Evolutionary conservation across 2,888 invertebrate species (phyloP).

Genomic region (Deilephila elpenor): DNA sequence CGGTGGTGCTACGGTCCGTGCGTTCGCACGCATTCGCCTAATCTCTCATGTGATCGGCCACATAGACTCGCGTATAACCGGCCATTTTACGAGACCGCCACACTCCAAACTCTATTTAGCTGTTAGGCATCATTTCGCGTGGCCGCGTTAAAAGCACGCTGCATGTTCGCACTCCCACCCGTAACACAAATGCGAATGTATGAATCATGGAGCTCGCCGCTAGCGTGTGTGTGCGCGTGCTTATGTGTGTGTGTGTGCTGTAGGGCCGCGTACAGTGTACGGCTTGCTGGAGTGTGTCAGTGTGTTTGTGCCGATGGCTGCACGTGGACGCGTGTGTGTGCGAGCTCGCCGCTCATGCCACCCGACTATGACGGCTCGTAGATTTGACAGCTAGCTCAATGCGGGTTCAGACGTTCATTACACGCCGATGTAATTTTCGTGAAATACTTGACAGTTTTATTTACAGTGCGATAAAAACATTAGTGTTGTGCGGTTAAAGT

Average conservation of each 20-base stretch:
- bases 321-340: conserved; percentile 73
- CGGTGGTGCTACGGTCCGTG: conserved; percentile 72
- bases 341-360: conserved; percentile 79
- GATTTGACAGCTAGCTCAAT: conserved; percentile 86
- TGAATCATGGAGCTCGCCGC: conserved; percentile 72
- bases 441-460: conserved; percentile 73
- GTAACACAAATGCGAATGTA: conserved; percentile 75
- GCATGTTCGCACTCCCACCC: conserved; percentile 85
- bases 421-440: conserved; percentile 79
- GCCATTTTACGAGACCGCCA: conserved; percentile 79
- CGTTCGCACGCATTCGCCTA: conserved; percentile 82
- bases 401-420: conserved; percentile 85
- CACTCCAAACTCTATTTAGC: conserved; percentile 72
- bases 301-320: conserved; percentile 78
- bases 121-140: conserved; percentile 81
- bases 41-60: conserved; percentile 81
- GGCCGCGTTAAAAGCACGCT: conserved; percentile 82
- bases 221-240: conserved; percentile 73
- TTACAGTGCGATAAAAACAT: conserved; percentile 63
- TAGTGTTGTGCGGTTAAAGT: conserved; percentile 55
- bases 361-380: conserved; percentile 85
- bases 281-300: conserved; percentile 79
- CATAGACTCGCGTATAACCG: conserved; percentile 72
- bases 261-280: conserved; percentile 13
- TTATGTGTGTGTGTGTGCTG: not conserved